These are phyloP conservation scores for Eulithis prunata DNA, from an alignment of 2,888 invertebrate species.

Conservation along the genomic window DNA sequence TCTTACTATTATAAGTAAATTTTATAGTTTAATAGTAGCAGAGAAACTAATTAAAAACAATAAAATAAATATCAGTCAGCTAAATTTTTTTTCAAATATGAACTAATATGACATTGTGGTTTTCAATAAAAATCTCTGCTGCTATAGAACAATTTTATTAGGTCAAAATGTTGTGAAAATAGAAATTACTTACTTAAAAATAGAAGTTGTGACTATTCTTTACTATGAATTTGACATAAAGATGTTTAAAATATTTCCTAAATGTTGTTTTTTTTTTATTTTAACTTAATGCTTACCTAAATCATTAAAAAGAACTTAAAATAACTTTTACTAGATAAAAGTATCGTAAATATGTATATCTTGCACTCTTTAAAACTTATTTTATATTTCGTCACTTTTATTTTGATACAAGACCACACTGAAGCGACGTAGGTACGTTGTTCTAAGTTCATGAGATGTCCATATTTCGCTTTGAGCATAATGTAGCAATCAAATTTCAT, in stretches of 20 bases:
- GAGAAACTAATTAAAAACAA: conserved; percentile 1
- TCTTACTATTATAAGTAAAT: conserved; percentile 50
- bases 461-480: conserved; percentile 37
- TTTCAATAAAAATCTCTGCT: conserved; percentile 11
- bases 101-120: background rate
- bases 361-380: too few relatives aligned
- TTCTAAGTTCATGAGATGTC: conserved; percentile 38
- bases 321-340: too few relatives aligned
- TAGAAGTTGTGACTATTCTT: conserved; percentile 48
- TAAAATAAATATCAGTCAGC: background rate
- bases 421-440: conserved; percentile 10
- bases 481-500: conserved; percentile 34
- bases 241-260: conserved; percentile 39
- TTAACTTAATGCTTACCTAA: background rate
- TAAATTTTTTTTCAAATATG: background rate
- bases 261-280: conserved; percentile 30
- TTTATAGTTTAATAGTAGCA: conserved; percentile 28
- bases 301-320: too few relatives aligned
- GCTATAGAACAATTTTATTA: conserved; percentile 41
- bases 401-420: too few relatives aligned
- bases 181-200: conserved; percentile 46
- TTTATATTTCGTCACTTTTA: too few relatives aligned
- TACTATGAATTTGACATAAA: conserved; percentile 46
- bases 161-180: conserved; percentile 62
- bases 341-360: too few relatives aligned